phyloP scores from a whole-genome alignment of 2,888 invertebrate species.

The Sinopyrophorus schimmeli region DNA sequence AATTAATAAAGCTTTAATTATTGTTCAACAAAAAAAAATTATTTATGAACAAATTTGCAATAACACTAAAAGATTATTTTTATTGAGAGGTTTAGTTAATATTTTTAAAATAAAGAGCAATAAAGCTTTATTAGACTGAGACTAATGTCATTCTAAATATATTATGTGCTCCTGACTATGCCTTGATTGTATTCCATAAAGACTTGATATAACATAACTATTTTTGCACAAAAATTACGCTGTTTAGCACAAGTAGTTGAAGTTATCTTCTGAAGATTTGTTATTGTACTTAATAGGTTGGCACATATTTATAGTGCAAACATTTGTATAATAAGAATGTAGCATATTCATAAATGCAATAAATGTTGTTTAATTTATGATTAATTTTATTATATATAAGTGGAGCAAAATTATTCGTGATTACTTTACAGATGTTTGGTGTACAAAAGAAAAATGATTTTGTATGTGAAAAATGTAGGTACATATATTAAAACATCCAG shows the following conservation, averaged over 20 bases:
- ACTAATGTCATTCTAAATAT: constrained; percentile 8
- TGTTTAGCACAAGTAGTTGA: constrained; percentile 17
- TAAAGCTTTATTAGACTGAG: constrained; percentile 22
- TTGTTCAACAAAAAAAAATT: neutral
- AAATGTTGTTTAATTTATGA: constrained; percentile 21
- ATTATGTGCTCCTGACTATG: constrained; percentile 16
- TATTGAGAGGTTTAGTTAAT: neutral
- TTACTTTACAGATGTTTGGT: too few relatives aligned
- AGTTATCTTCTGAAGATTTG: constrained; percentile 19
- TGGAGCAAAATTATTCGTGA: too few relatives aligned
- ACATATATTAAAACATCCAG: too few relatives aligned
- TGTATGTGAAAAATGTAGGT: too few relatives aligned
- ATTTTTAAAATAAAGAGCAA: constrained; percentile 7
- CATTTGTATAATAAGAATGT: constrained; percentile 16
- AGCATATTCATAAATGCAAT: constrained; percentile 13
- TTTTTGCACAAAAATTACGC: constrained; percentile 27
- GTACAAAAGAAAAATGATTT: too few relatives aligned
- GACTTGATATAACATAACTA: constrained; percentile 17
- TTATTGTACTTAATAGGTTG: constrained; percentile 27
- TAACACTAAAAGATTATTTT: neutral
- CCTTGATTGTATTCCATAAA: constrained; percentile 21
- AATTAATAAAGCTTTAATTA: neutral
- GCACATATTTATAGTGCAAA: constrained; percentile 20
- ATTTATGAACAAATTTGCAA: too few relatives aligned
- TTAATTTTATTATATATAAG: too few relatives aligned